phyloP scores from a whole-genome alignment of 1,140 invertebrate genomes.

The Zaprionus nigranus region DNA sequence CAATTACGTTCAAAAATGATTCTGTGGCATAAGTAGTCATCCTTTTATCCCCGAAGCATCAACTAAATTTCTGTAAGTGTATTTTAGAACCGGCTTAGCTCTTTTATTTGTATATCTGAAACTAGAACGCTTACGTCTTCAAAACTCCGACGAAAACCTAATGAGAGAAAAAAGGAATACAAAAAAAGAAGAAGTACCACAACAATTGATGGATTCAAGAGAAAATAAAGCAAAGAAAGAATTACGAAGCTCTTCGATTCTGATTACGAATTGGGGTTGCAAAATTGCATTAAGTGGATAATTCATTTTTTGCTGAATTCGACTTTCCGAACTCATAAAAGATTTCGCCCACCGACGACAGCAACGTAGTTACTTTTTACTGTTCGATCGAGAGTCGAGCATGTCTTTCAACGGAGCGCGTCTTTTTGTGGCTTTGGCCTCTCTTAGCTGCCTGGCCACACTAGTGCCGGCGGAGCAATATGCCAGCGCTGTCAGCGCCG shows the following conservation, averaged over 20 bases:
- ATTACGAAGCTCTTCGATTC: slow-evolving; percentile 3
- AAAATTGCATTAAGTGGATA: slow-evolving; percentile 33
- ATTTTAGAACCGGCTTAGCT: not conserved
- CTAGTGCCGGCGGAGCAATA: not conserved
- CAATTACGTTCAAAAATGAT: too few species aligned
- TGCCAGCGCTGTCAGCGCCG: slow-evolving; percentile 9
- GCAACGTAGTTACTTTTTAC: slow-evolving; percentile 31
- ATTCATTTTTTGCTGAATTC: slow-evolving; percentile 58
- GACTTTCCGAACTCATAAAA: slow-evolving; percentile 55
- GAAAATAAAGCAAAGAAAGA: slow-evolving; percentile 16
- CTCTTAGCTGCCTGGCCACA: slow-evolving; percentile 46
- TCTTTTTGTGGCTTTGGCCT: slow-evolving; percentile 38
- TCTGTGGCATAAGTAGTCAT: too few species aligned
- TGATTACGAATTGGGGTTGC: slow-evolving; percentile 29
- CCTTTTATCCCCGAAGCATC: too few species aligned
- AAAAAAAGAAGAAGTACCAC: slow-evolving; percentile 10
- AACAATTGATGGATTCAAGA: slow-evolving; percentile 19
- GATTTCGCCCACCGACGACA: not conserved
- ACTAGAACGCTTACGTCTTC: slow-evolving; percentile 32
- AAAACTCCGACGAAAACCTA: slow-evolving; percentile 17
- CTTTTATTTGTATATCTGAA: not conserved
- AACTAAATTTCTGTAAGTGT: slow-evolving; percentile 1
- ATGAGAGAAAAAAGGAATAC: not conserved
- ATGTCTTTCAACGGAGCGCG: slow-evolving; percentile 44
- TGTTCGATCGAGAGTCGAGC: slow-evolving; percentile 25